These are phyloP conservation scores for Anorthoa munda DNA, from an alignment of 2,888 invertebrate species.

Conservation along the genomic window DNA sequence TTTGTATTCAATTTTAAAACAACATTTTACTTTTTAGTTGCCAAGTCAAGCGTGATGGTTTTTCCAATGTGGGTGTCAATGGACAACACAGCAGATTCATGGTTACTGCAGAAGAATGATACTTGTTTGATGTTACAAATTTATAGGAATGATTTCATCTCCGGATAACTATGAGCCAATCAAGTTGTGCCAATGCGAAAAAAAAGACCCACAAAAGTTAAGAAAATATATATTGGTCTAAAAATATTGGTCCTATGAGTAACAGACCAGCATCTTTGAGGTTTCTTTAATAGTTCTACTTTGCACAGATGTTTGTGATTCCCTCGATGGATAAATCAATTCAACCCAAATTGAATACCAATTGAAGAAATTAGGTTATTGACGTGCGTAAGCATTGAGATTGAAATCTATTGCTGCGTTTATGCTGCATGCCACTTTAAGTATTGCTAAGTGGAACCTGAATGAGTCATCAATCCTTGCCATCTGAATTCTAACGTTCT, in stretches of 20 bases:
- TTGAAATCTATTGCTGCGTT: slow-evolving; percentile 37
- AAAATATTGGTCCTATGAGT: not conserved
- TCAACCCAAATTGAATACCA: slow-evolving; percentile 54
- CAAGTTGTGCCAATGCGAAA: not conserved
- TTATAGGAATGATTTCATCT: not conserved
- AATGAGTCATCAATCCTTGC: slow-evolving; percentile 9
- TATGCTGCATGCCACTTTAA: slow-evolving; percentile 4
- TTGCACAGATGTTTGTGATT: slow-evolving; percentile 10
- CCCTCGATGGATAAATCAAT: slow-evolving; percentile 51
- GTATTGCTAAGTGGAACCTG: slow-evolving; percentile 14
- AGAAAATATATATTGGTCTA: not conserved
- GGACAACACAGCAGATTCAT: not conserved
- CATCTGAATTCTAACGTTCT: not conserved
- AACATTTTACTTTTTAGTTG: not conserved
- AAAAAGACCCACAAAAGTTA: not conserved
- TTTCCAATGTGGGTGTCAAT: not conserved
- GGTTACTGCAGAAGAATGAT: not conserved
- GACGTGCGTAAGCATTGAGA: slow-evolving; percentile 41
- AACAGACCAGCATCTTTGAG: not conserved
- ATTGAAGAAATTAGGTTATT: slow-evolving; percentile 61
- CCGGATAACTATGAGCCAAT: not conserved
- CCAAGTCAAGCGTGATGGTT: not conserved
- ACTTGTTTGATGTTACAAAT: not conserved
- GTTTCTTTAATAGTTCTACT: not conserved
- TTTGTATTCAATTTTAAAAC: slow-evolving; percentile 9